These are phyloP conservation scores for Perodicticus potto DNA, from an alignment of 2,797 vertebrate genomes.

Conservation along the genomic window DNA sequence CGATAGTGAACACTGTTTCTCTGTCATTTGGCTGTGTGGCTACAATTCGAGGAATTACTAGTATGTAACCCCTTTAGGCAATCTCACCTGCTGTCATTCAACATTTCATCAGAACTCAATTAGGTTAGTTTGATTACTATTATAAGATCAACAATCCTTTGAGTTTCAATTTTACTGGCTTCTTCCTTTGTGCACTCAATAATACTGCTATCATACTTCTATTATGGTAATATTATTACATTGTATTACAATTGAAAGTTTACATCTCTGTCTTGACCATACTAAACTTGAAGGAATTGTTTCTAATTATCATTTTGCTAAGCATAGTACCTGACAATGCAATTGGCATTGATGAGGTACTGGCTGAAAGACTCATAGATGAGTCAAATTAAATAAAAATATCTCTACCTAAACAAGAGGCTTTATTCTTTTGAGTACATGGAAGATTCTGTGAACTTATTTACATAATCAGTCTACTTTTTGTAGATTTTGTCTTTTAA, in stretches of 20 bases:
- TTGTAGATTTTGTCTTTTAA: constrained; percentile 53
- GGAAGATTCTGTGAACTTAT: constrained; percentile 57
- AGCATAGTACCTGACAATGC: neutral
- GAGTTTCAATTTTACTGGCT: neutral
- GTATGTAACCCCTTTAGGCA: neutral
- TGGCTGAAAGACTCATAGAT: constrained; percentile 2
- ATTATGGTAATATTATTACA: neutral
- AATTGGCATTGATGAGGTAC: neutral
- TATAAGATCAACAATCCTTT: neutral
- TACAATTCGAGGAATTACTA: neutral
- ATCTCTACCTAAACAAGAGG: constrained; percentile 45
- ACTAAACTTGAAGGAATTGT: neutral
- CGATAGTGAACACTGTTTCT: neutral
- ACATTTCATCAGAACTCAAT: neutral
- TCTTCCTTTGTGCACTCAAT: neutral
- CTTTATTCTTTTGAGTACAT: constrained; percentile 27
- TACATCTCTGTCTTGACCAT: neutral
- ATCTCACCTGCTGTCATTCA: neutral
- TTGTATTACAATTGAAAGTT: neutral
- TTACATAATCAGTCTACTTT: constrained; percentile 51
- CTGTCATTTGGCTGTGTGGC: neutral
- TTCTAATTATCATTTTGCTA: constrained; percentile 42
- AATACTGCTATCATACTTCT: neutral
- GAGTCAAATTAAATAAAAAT: constrained; percentile 58
- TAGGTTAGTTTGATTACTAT: neutral